phyloP scores from a whole-genome alignment of 2,888 invertebrate species.

The Alsophila aescularia region DNA sequence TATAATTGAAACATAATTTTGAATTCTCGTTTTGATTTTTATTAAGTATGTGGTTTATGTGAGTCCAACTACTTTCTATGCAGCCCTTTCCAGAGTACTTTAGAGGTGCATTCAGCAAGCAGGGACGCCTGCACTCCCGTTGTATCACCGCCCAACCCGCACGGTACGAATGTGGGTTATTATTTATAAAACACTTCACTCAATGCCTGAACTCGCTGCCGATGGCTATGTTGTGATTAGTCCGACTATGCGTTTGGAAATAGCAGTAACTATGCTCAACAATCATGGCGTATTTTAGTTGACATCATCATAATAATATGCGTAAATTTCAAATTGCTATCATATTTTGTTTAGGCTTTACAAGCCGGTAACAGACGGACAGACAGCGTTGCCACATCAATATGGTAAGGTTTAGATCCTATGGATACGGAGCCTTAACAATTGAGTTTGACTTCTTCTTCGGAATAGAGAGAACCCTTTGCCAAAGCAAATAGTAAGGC shows the following conservation, averaged over 20 bases:
- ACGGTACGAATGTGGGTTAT: slow-evolving; percentile 54
- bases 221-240: slow-evolving; percentile 46
- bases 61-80: neutral
- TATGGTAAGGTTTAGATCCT: too few species aligned
- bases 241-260: slow-evolving; percentile 13
- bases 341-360: too few species aligned
- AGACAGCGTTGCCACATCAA: too few species aligned
- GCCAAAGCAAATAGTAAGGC: slow-evolving; percentile 8
- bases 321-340: too few species aligned
- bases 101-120: slow-evolving; percentile 21
- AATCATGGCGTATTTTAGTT: neutral
- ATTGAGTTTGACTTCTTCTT: neutral
- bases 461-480: neutral
- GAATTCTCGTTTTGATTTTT: too few species aligned
- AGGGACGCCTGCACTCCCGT: slow-evolving; percentile 40
- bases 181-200: slow-evolving; percentile 75
- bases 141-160: slow-evolving; percentile 61
- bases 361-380: too few species aligned
- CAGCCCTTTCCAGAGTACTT: neutral
- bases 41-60: too few species aligned
- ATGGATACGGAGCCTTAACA: too few species aligned
- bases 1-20: too few species aligned
- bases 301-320: too few species aligned
- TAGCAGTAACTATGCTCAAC: neutral
- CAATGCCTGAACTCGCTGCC: slow-evolving; percentile 44